phyloP scores from a whole-genome alignment of 2,113 vertebrate genomes.

The Colinus virginianus region DNA sequence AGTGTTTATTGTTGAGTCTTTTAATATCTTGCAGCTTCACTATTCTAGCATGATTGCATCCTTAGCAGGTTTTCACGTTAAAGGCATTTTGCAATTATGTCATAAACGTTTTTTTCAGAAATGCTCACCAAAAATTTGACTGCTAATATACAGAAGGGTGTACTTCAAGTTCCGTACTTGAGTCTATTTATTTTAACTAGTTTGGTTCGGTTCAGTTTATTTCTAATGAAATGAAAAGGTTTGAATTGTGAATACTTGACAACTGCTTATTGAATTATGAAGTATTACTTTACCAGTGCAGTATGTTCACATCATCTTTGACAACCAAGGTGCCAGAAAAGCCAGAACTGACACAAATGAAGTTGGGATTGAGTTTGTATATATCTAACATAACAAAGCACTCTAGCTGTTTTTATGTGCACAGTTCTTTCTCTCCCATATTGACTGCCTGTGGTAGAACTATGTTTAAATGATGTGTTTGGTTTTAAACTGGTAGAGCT shows the following conservation, averaged over 20 bases:
- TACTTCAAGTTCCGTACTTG: neutral
- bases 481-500: neutral
- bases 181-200: neutral
- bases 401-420: neutral
- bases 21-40: neutral
- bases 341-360: neutral
- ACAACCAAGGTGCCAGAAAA: neutral
- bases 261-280: neutral
- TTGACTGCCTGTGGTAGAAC: neutral
- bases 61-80: neutral
- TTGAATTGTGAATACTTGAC: neutral
- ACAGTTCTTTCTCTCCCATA: neutral
- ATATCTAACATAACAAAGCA: neutral
- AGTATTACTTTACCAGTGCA: neutral
- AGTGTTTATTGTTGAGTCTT: neutral
- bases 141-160: neutral
- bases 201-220: neutral
- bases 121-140: neutral
- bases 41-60: neutral
- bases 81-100: neutral
- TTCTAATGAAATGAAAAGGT: neutral
- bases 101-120: neutral
- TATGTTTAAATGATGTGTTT: neutral
- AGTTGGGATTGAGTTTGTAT: neutral
- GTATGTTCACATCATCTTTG: neutral